Conservation (phyloP, 2,888 invertebrate species). For the Prosopocoilus inquinatus region DNA sequence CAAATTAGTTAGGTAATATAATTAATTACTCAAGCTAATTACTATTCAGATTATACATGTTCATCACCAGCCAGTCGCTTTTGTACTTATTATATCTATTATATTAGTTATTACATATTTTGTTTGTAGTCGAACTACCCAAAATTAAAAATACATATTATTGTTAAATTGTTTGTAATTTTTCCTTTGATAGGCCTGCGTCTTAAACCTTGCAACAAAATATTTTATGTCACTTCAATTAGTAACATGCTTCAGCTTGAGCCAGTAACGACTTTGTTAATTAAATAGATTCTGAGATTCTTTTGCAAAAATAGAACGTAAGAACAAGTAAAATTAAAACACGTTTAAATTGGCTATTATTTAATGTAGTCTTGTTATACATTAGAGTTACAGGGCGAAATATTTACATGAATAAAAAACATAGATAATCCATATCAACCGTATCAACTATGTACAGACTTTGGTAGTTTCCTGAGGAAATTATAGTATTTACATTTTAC, state of each 20-base stretch:
- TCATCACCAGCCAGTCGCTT: neutral
- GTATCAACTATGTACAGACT: slow-evolving; percentile 29
- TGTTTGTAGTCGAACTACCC: too few relatives aligned
- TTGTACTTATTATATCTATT: too few relatives aligned
- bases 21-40: neutral
- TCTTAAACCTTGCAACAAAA: too few relatives aligned
- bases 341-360: neutral
- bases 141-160: too few relatives aligned
- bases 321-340: neutral
- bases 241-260: too few relatives aligned
- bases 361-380: slow-evolving; percentile 29
- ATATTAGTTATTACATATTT: too few relatives aligned
- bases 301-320: too few relatives aligned
- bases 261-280: too few relatives aligned
- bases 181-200: too few relatives aligned
- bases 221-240: too few relatives aligned
- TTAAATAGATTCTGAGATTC: too few relatives aligned
- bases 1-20: neutral
- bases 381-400: slow-evolving; percentile 32
- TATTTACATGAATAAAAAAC: slow-evolving; percentile 36
- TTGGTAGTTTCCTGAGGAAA: slow-evolving; percentile 33
- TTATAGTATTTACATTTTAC: slow-evolving; percentile 26
- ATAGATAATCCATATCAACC: slow-evolving; percentile 30
- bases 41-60: neutral
- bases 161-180: too few relatives aligned